Base-by-base conservation (phyloP, 2,113 vertebrate genomes). In the Anguilla japonica region DNA sequence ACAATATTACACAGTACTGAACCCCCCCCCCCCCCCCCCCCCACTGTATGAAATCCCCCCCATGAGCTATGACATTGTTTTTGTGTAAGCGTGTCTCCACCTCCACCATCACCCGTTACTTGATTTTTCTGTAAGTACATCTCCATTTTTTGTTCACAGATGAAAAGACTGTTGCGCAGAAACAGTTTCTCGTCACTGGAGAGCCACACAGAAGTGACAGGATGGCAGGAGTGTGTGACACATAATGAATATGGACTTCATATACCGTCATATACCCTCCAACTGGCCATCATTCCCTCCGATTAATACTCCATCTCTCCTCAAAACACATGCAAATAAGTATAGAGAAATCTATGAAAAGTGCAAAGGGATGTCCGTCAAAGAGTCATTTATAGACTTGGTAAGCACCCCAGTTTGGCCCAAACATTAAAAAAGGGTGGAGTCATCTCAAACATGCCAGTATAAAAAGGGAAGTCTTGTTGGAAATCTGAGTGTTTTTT, bases 351-450 rank as follows among this genome's bases (percentile, higher is more conserved):
- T 67, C 26, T 83, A 83, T 29, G 34, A 57, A 83, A 60, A 84
- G 83, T 84, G 83, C 83, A 84, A 84, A 84, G 34, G 57, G 16
- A 20, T 41, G 8, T 84, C 39, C 39, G 34, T 84, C 15, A 60
- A 63, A 63, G 53, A 84, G 57, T 84, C 83, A 60, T 34, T 63
- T 67, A 40, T 84, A 40, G 57, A 85, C 43, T 67, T 84, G 22
- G 56, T 29, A 50, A 18, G 82, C 50, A 57, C 57, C 40, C 29
- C 43, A 40, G 50, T 87, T 87, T 34, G 29, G 46, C 26, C 29
- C 29, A 46, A 75, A 82, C 43, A 39, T 71, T 20, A 60, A 40
- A 63, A 57, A 56, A n/a, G 8, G 82, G n/a, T 8, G 34, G 81
- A 63, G 14, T 29, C 2, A 39, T 53, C 34, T 78, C 81, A 39